phyloP scores from a whole-genome alignment of 2,888 invertebrate species.

The Terebella lapidaria region DNA sequence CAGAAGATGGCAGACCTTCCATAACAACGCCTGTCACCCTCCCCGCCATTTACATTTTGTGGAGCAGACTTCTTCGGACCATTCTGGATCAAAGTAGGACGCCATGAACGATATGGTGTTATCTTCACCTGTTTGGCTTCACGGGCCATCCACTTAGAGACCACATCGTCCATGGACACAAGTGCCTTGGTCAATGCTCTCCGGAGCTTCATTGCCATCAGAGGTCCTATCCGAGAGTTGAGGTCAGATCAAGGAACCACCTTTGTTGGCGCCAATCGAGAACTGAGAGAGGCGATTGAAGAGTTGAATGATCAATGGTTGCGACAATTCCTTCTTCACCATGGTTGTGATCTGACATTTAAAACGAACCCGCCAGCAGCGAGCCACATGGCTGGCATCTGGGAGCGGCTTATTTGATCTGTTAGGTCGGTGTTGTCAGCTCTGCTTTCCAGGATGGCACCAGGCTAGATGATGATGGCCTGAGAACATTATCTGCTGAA shows the following conservation, averaged over 20 bases:
- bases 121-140: slow-evolving; percentile 29
- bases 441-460: background rate
- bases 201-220: slow-evolving; percentile 19
- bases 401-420: slow-evolving; percentile 15
- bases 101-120: slow-evolving; percentile 29
- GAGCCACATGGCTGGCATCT: slow-evolving; percentile 14
- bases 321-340: background rate
- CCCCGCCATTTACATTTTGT: slow-evolving; percentile 28
- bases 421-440: slow-evolving; percentile 10
- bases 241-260: slow-evolving; percentile 29
- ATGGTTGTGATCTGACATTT: slow-evolving; percentile 9
- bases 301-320: slow-evolving; percentile 6
- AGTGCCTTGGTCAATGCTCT: slow-evolving; percentile 28
- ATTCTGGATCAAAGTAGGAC: slow-evolving; percentile 26
- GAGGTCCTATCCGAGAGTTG: slow-evolving; percentile 25
- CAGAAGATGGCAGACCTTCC: slow-evolving; percentile 27
- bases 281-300: slow-evolving; percentile 15
- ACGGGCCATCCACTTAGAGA: slow-evolving; percentile 29
- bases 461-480: slow-evolving; percentile 12
- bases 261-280: slow-evolving; percentile 29
- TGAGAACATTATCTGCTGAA: slow-evolving; percentile 21
- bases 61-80: slow-evolving; percentile 33
- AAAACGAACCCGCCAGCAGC: slow-evolving; percentile 7
- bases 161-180: slow-evolving; percentile 25
- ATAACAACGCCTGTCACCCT: slow-evolving; percentile 22